Evolutionary conservation across 2,888 invertebrate genomes (phyloP), one percentile per base, ranked within the genome.

Genomic region (Calliopum simillimum): DNA sequence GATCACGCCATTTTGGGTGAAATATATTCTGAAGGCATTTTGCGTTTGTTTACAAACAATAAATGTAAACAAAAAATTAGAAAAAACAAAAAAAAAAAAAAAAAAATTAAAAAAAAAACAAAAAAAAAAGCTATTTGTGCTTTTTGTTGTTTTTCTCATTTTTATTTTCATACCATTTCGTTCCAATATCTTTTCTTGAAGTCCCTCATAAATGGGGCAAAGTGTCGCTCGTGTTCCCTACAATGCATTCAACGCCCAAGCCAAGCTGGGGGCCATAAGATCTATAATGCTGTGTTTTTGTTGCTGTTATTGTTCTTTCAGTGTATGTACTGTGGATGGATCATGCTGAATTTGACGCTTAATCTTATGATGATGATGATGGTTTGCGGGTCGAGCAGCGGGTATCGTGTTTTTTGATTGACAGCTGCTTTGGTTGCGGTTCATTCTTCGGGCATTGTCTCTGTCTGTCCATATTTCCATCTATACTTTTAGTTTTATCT

Each of bases 31-130:
- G n/a, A n/a, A 62, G 14, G 25, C 46, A 13, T 46, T 44, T 46
- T 44, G 6, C 51, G 5, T 64, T 53, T 64, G 64, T 64, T 64
- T 64, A 64, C 53, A 64, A 64, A 51, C 43, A 66, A 41, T 13
- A 43, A 61, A 61, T 23, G 43, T 23, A 55, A 69, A 62, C 43
- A 62, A 62, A 62, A 44, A 51, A 61, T n/a, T 43, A 6, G 49
- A 69, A n/a, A n/a, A n/a, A n/a, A n/a, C n/a, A 33, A 2, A 55
- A 13, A 55, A 51, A 55, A 67, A 8, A 56, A 21, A 23, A 13
- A 58, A 59, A 65, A 58, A 51, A 67, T 70, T 49, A 72, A 55
- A 43, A 66, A 68, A 75, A 47, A 16, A 33, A 55, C 46, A 66
- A 68, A 75, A 47, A 16, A 33, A 41, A 47, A 25, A 47, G 19